Evolutionary conservation across 2,888 invertebrate species (phyloP).

Genomic region (Lochmaea capreae): DNA sequence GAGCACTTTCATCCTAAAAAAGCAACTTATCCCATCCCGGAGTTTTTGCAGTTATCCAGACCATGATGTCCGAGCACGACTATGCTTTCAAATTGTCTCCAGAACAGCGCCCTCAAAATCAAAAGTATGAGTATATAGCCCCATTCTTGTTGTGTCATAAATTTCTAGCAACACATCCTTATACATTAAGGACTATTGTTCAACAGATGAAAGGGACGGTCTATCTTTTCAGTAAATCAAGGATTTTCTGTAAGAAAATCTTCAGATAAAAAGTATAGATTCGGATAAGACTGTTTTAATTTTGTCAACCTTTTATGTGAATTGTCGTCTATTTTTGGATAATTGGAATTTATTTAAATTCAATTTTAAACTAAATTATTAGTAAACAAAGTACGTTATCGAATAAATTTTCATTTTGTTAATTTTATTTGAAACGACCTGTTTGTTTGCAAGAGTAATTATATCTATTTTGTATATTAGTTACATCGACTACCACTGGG

Average conservation of each 20-base stretch:
- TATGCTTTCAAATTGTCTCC: conserved; percentile 44
- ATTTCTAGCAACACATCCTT: conserved; percentile 31
- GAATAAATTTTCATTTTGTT: not conserved
- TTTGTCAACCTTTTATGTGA: too few species aligned
- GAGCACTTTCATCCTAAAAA: conserved; percentile 5
- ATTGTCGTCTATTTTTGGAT: too few species aligned
- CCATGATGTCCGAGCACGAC: conserved; percentile 38
- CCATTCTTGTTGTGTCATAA: conserved; percentile 38
- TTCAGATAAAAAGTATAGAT: not conserved
- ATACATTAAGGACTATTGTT: conserved; percentile 34
- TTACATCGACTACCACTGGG: not conserved
- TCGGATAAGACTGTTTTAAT: too few species aligned
- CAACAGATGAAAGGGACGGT: conserved; percentile 34
- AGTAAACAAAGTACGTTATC: too few species aligned
- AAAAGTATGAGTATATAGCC: conserved; percentile 28
- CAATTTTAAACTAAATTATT: too few species aligned
- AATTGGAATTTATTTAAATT: too few species aligned
- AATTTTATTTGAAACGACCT: too few species aligned
- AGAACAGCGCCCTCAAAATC: conserved; percentile 18
- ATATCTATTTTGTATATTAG: not conserved
- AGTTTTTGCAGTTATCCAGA: conserved; percentile 20
- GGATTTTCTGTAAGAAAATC: not conserved
- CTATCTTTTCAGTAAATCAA: conserved; percentile 15
- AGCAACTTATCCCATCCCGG: not conserved
- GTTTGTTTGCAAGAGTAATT: too few species aligned